Base-by-base conservation (phyloP, 2,113 vertebrate species). In the Zapornia atra region DNA sequence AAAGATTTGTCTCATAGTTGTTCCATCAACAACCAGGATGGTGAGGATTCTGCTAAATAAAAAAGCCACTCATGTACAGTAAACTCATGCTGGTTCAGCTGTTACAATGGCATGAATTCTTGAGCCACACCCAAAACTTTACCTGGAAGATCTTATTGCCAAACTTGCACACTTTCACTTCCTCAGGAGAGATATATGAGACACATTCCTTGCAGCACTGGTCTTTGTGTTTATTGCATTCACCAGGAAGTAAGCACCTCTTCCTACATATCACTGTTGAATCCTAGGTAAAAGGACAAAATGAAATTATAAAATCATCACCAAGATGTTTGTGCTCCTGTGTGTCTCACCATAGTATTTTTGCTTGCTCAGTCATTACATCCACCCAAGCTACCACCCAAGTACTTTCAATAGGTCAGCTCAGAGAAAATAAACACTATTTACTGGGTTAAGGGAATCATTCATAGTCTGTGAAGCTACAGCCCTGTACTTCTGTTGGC, bases 131-230 rank as follows among this genome's bases (percentile, higher is more conserved):
- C 50, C 36, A 9, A 68, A 79, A 93, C 71, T 17, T 91, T 98
- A 99, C 99, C 99, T 98, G 99, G 96, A 99, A 99, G 90, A 99
- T 96, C 95, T 99, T 99, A 98, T 98, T 99, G 73, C 99, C 98
- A 76, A 98, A 98, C 76, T 99, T 99, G 98, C 99, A 99, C 97
- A 99, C 98, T 96, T 98, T 99, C 88, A 98, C 90, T 24, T 99
- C 98, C n/a, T 99, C 98, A 13, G 97, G 97, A 65, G 98, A 97
- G 53, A 99, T 93, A 13, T 98, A 98, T 0, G 98, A 98, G 80
- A 99, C 96, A 88, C 99, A 99, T 29, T 99, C 98, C 13, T 99
- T 98, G 82, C 99, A 99, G 89, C 99, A 99, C 20, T 91, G 75
- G 10, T 97, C 97, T 78, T 96, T 90, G 44, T 88, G 95, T 50